Conservation (phyloP, 2,888 invertebrate species). For the Anticlea derivata region DNA sequence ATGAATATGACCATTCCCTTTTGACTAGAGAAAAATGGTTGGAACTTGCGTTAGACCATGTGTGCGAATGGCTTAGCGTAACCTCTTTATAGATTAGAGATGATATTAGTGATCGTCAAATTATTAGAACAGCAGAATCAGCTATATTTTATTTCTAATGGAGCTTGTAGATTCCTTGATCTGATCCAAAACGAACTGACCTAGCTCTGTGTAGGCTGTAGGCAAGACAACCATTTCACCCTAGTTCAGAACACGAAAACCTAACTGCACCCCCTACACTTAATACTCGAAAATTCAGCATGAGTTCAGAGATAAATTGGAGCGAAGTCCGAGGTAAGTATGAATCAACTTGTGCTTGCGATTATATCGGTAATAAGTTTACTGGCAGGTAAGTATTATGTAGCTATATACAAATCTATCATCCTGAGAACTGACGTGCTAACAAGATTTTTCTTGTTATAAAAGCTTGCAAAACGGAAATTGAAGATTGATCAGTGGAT, state of each 20-base stretch:
- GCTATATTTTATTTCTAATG: too few species aligned
- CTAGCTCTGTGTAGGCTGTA: background rate
- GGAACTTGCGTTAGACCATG: background rate
- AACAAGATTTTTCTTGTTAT: conserved; percentile 66
- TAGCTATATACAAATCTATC: conserved; percentile 28
- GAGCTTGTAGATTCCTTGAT: too few species aligned
- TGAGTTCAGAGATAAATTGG: conserved; percentile 28
- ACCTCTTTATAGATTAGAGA: background rate
- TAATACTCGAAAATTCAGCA: conserved; percentile 24
- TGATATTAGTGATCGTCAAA: too few species aligned
- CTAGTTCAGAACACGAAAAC: conserved; percentile 5
- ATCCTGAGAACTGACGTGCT: conserved; percentile 36
- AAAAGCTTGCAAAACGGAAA: conserved; percentile 79
- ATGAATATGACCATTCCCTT: background rate
- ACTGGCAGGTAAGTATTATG: conserved; percentile 50
- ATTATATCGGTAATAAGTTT: background rate
- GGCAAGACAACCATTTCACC: conserved; percentile 14
- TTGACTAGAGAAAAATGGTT: background rate
- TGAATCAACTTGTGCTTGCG: conserved; percentile 26
- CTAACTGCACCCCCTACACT: conserved; percentile 14
- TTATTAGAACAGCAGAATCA: too few species aligned
- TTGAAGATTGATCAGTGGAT: conserved; percentile 66
- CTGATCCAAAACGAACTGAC: too few species aligned
- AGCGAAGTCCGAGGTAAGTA: conserved; percentile 42
- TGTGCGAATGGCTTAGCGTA: background rate